These are phyloP conservation scores for Strigamia maritima DNA, from an alignment of 2,888 invertebrate species.

Conservation along the genomic window DNA sequence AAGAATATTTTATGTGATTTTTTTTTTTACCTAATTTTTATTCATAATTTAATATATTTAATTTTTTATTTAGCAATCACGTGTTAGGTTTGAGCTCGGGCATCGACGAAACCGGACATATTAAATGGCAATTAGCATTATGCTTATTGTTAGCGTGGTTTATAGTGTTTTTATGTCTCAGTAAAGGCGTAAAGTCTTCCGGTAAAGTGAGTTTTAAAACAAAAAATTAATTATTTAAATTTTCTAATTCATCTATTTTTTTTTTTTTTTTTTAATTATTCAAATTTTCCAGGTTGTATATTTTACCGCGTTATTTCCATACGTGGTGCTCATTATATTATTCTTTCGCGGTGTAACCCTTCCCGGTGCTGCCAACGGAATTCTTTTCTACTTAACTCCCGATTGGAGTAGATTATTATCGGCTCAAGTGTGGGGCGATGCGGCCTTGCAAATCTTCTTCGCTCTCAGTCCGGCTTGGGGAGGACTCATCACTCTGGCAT, in stretches of 20 bases:
- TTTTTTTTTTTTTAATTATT: slow-evolving; percentile 33
- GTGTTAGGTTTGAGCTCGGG: slow-evolving; percentile 52
- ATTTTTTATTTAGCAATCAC: slow-evolving; percentile 50
- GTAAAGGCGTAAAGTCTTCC: slow-evolving; percentile 72
- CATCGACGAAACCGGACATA: slow-evolving; percentile 48
- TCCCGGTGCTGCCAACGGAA: slow-evolving; percentile 74
- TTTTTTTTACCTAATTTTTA: no score
- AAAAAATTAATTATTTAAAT: no score
- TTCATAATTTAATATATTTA: not conserved
- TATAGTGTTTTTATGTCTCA: slow-evolving; percentile 57
- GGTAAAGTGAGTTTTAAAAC: slow-evolving; percentile 59
- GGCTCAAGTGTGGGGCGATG: slow-evolving; percentile 79
- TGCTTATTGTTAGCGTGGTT: slow-evolving; percentile 75
- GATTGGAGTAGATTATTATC: slow-evolving; percentile 57
- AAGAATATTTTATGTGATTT: not conserved
- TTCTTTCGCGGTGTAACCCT: slow-evolving; percentile 74
- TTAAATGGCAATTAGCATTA: slow-evolving; percentile 64
- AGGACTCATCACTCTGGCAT: slow-evolving; percentile 78
- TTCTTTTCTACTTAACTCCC: slow-evolving; percentile 74
- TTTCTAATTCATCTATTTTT: not conserved
- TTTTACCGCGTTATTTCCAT: slow-evolving; percentile 72
- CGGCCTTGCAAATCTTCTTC: slow-evolving; percentile 80
- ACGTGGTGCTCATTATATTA: slow-evolving; percentile 69
- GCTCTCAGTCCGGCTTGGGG: slow-evolving; percentile 83
- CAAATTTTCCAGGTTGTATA: slow-evolving; percentile 69